Conservation (phyloP, 2,888 invertebrate species). For the Anorthoa munda region DNA sequence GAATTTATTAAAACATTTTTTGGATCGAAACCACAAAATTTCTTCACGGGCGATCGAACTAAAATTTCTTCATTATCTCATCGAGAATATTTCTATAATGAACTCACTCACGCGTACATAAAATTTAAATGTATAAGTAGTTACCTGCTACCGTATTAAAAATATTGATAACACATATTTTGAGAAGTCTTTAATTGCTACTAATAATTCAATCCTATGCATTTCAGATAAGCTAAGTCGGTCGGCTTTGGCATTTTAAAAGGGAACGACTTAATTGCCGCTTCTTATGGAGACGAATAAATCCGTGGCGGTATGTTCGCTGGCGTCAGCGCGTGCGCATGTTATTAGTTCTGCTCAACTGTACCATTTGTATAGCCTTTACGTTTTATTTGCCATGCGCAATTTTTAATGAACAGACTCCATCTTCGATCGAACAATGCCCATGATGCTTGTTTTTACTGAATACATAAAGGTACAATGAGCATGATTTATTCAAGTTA, state of each 20-base stretch:
- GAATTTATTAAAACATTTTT: neutral
- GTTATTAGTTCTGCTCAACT: conserved; percentile 73
- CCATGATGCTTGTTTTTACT: conserved; percentile 26
- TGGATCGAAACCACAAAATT: conserved; percentile 6
- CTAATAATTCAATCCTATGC: conserved; percentile 88
- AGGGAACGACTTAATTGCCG: conserved; percentile 84
- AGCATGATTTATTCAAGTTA: conserved; percentile 56
- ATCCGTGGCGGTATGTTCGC: conserved; percentile 76
- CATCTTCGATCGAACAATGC: conserved; percentile 38
- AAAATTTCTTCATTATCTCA: conserved; percentile 78
- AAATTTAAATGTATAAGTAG: conserved; percentile 88
- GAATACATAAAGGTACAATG: conserved; percentile 39
- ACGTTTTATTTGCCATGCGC: conserved; percentile 36
- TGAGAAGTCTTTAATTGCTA: conserved; percentile 86
- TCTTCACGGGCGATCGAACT: conserved; percentile 34
- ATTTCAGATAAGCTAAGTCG: conserved; percentile 82
- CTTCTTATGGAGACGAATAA: conserved; percentile 78
- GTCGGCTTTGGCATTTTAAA: conserved; percentile 78
- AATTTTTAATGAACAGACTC: conserved; percentile 47
- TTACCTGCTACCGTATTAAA: conserved; percentile 90
- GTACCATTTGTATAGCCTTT: conserved; percentile 52
- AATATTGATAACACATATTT: conserved; percentile 89
- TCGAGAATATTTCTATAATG: conserved; percentile 83
- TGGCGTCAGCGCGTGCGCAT: conserved; percentile 77
- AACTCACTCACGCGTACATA: conserved; percentile 88